A percentile compares a stretch with the other conserved stretches of the same genome.
Evolutionary conservation across 2,888 invertebrate genomes (phyloP).

Genomic region (Norana najaformis): DNA sequence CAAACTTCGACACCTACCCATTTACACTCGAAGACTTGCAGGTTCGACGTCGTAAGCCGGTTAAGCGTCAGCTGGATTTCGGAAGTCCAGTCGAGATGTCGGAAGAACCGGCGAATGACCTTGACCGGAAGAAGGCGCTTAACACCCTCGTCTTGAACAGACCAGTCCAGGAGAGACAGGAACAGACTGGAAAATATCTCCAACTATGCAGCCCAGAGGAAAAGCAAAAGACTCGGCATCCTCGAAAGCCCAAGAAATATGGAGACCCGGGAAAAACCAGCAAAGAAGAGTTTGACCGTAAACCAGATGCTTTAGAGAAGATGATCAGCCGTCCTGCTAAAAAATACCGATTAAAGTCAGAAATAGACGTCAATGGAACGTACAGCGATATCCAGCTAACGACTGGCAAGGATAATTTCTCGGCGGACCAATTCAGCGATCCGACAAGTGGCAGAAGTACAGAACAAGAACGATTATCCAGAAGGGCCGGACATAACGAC

Average conservation of each 20-base stretch:
- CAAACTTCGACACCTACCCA: not conserved
- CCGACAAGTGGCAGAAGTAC: not conserved
- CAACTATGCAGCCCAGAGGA: not conserved
- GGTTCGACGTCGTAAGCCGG: not conserved
- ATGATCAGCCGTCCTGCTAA: not conserved
- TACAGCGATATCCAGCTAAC: too few relatives aligned
- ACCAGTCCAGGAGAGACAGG: not conserved
- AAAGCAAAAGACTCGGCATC: not conserved
- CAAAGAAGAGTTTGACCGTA: not conserved
- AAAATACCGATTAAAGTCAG: not conserved
- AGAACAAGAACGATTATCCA: not conserved
- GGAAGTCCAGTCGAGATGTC: not conserved
- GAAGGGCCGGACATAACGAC: not conserved
- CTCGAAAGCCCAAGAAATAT: slow-evolving; percentile 2
- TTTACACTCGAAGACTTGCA: not conserved
- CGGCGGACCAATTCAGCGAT: not conserved
- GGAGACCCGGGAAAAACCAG: not conserved
- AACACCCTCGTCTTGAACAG: not conserved
- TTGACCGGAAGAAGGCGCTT: not conserved
- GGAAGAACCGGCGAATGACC: not conserved
- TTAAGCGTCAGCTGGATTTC: not conserved
- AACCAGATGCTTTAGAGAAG: not conserved
- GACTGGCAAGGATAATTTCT: not conserved
- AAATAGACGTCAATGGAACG: not conserved
- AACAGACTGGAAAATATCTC: not conserved